These are phyloP conservation scores for Carposina sasakii DNA, from an alignment of 1,140 invertebrate species.

Conservation along the genomic window DNA sequence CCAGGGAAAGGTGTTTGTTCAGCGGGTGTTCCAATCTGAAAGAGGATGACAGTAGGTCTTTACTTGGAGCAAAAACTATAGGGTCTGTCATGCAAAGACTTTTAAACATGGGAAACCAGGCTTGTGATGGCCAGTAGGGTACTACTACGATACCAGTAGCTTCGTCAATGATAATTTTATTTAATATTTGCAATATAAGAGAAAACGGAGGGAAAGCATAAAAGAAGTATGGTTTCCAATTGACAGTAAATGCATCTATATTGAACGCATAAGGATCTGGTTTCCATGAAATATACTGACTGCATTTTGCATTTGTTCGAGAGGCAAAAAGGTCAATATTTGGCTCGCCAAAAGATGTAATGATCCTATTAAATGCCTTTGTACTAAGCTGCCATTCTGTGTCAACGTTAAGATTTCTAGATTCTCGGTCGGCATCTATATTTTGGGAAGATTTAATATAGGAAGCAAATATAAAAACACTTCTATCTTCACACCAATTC, in stretches of 20 bases:
- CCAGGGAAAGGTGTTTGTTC: neutral
- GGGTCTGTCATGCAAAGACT: neutral
- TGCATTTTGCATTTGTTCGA: neutral
- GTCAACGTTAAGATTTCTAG: neutral
- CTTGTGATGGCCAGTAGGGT: neutral
- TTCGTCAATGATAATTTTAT: neutral
- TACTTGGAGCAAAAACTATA: neutral
- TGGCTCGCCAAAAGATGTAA: neutral
- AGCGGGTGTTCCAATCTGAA: neutral
- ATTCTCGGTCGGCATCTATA: neutral
- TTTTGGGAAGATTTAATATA: neutral
- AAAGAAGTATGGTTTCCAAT: neutral
- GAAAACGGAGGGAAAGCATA: neutral
- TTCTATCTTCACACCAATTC: neutral
- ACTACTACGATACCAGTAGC: neutral
- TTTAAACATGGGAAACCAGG: neutral
- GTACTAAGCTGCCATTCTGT: neutral
- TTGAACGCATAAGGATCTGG: neutral
- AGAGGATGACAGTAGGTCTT: neutral
- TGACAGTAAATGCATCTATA: neutral
- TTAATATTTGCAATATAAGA: neutral
- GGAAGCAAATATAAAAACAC: neutral
- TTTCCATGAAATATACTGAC: neutral
- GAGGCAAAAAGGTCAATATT: neutral
- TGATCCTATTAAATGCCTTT: neutral